Conservation (phyloP, 2,888 invertebrate species). For the Tromatobia lineatoria region DNA sequence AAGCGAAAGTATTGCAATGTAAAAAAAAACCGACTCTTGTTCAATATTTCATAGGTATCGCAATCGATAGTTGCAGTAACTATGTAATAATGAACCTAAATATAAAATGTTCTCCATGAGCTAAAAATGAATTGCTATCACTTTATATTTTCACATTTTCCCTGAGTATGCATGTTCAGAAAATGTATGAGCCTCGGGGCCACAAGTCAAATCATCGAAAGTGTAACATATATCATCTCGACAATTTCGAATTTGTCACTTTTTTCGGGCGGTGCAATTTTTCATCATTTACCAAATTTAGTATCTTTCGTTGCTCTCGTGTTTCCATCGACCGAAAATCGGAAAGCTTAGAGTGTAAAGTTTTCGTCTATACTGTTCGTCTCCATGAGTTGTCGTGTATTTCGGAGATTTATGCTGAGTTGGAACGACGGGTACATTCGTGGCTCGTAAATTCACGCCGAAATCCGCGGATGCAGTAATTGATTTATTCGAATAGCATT, state of each 20-base stretch:
- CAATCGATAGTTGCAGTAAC: too few species aligned
- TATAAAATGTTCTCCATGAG: too few species aligned
- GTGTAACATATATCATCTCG: background rate
- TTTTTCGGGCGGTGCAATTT: background rate
- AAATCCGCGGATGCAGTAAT: slow-evolving; percentile 41
- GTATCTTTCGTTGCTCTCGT: background rate
- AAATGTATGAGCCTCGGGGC: background rate
- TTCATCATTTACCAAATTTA: slow-evolving; percentile 7
- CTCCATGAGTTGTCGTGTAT: background rate
- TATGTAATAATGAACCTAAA: too few species aligned
- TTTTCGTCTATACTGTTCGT: background rate
- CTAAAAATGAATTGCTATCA: too few species aligned
- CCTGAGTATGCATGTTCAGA: background rate
- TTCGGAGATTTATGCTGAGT: slow-evolving; percentile 18
- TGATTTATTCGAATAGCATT: slow-evolving; percentile 45
- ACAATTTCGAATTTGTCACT: background rate
- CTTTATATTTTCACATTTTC: background rate
- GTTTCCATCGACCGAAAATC: background rate
- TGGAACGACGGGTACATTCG: slow-evolving; percentile 8
- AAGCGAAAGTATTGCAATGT: too few species aligned
- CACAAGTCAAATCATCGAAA: background rate
- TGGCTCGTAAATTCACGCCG: slow-evolving; percentile 23
- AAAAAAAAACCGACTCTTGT: too few species aligned
- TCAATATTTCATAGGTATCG: too few species aligned
- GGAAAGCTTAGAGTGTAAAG: background rate